Conservation (phyloP, 2,797 vertebrate species). For the Limosa lapponica region DNA sequence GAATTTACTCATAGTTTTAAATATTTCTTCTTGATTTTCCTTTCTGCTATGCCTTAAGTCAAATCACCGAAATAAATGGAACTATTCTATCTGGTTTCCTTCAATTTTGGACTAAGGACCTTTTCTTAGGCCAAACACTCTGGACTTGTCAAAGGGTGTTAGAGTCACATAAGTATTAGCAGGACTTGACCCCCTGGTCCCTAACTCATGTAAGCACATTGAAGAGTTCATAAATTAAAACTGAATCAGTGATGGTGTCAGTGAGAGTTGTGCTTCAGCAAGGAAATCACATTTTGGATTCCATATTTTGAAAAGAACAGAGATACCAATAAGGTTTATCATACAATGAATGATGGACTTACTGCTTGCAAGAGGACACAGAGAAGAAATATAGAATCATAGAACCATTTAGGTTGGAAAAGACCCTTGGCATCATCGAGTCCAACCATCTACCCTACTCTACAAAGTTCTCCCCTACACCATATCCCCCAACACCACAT, state of each 20-base stretch:
- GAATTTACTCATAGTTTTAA: neutral
- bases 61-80: neutral
- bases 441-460: no score
- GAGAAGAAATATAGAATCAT: neutral
- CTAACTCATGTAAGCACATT: neutral
- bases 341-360: neutral
- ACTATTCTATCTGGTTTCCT: neutral
- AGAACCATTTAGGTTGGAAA: no score
- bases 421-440: no score
- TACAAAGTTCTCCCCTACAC: no score
- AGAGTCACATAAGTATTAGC: neutral
- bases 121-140: neutral
- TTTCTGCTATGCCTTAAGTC: neutral
- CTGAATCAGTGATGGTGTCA: neutral
- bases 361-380: neutral
- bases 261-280: neutral
- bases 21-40: neutral
- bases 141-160: neutral
- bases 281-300: neutral
- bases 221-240: neutral
- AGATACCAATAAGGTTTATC: neutral
- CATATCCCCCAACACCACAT: no score
- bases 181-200: neutral
- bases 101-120: neutral
- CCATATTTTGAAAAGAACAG: neutral